Percentiles rank a stretch among this genome's conserved stretches.
phyloP scores from a whole-genome alignment of 2,888 invertebrate genomes.

The Yponomeuta malinellus region DNA sequence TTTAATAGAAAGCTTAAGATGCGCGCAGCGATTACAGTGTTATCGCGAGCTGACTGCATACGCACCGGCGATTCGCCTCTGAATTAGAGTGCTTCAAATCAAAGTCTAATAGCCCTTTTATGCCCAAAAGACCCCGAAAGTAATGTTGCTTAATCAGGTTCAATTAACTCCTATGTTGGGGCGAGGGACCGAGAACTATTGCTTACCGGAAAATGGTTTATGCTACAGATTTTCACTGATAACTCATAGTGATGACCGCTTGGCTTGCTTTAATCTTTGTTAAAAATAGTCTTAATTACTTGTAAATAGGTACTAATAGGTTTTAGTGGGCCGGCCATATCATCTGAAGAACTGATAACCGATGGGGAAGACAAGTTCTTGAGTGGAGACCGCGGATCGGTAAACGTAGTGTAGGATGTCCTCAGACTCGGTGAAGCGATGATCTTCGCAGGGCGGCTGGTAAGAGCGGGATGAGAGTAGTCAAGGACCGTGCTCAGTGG shows the following conservation, averaged over 20 bases:
- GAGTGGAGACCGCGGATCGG: too few species aligned
- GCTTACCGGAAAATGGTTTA: not conserved
- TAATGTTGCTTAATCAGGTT: not conserved
- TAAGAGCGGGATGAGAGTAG: too few species aligned
- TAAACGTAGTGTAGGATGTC: too few species aligned
- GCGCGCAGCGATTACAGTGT: not conserved
- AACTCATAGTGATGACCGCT: not conserved
- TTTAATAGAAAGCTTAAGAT: constrained; percentile 1
- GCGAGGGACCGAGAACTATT: not conserved
- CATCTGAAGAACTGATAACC: too few species aligned
- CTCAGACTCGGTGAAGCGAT: too few species aligned
- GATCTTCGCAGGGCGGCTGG: too few species aligned
- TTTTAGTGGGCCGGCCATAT: too few species aligned
- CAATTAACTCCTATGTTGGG: not conserved
- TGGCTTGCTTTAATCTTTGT: not conserved
- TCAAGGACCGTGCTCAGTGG: too few species aligned
- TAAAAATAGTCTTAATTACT: too few species aligned
- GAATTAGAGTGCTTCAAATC: not conserved
- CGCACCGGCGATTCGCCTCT: not conserved
- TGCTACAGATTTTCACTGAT: not conserved
- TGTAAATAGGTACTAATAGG: too few species aligned
- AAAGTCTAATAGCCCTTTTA: not conserved
- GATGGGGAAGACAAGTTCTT: too few species aligned
- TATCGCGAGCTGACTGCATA: not conserved
- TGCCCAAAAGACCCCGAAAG: not conserved